These are phyloP conservation scores for Cheilosia urbana DNA, from an alignment of 2,888 invertebrate species.

Conservation along the genomic window DNA sequence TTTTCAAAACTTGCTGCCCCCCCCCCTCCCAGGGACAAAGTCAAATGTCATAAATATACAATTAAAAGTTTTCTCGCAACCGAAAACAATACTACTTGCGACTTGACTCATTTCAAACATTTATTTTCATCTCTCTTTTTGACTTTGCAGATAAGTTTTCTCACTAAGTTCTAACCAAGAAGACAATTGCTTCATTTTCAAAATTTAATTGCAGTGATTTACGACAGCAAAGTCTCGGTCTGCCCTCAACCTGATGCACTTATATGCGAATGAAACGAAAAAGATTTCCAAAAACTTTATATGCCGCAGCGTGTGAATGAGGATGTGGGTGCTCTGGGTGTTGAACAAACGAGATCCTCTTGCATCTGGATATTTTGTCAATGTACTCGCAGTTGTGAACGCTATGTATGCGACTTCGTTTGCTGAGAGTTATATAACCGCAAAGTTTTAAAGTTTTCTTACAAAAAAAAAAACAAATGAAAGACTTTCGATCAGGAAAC, in stretches of 20 bases:
- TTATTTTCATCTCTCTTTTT: slow-evolving; percentile 7
- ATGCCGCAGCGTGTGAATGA: background rate
- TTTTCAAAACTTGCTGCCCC: background rate
- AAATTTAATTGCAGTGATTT: slow-evolving; percentile 70
- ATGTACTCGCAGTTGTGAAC: background rate
- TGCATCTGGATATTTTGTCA: background rate
- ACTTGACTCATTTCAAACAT: slow-evolving; percentile 36
- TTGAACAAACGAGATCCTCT: too few species aligned
- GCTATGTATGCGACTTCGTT: background rate
- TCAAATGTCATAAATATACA: slow-evolving; percentile 46
- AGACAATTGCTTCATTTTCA: slow-evolving; percentile 69
- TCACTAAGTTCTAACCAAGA: slow-evolving; percentile 52
- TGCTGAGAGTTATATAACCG: background rate
- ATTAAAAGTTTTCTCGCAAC: slow-evolving; percentile 46
- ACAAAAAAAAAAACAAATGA: background rate
- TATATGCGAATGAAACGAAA: slow-evolving; percentile 32
- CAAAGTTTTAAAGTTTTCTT: background rate
- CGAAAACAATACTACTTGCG: slow-evolving; percentile 5
- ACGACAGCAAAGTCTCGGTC: slow-evolving; percentile 37
- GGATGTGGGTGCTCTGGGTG: background rate
- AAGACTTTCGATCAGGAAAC: background rate
- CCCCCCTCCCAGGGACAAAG: slow-evolving; percentile 1
- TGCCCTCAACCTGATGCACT: slow-evolving; percentile 39
- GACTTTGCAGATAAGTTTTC: slow-evolving; percentile 31
- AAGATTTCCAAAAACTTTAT: slow-evolving; percentile 28